Evolutionary conservation across 2,888 invertebrate species (phyloP).

Genomic region (Tipula confusa): DNA sequence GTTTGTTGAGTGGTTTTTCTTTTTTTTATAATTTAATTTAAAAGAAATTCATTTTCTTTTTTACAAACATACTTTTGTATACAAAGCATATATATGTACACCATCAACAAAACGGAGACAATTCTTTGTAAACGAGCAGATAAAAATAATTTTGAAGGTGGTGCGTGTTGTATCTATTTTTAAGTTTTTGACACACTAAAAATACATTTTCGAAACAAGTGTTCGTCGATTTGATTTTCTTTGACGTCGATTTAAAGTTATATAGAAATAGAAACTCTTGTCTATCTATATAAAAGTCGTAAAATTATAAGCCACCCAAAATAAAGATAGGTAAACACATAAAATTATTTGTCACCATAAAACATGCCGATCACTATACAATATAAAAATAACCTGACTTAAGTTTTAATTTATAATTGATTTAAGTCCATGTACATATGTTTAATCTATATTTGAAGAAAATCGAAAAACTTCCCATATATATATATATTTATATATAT

Average conservation of each 20-base stretch:
- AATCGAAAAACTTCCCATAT: neutral
- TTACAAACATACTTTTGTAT: neutral
- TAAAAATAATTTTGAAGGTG: neutral
- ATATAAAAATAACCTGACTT: slow-evolving; percentile 12
- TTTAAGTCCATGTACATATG: neutral
- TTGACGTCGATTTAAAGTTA: neutral
- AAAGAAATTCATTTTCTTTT: neutral
- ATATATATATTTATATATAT: no score
- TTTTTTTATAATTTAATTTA: neutral
- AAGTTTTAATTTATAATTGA: slow-evolving; percentile 4
- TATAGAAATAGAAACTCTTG: neutral
- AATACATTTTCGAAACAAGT: neutral
- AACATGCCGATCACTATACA: neutral
- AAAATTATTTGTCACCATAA: neutral
- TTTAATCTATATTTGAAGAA: neutral
- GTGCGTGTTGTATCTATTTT: slow-evolving; percentile 13
- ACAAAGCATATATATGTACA: neutral
- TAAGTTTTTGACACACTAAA: neutral
- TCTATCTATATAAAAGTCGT: neutral
- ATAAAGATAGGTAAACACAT: neutral
- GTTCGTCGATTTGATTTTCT: neutral
- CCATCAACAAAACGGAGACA: neutral
- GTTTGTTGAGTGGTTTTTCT: neutral
- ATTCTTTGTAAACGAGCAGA: neutral
- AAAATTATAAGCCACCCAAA: neutral